These are phyloP conservation scores for Scortum barcoo DNA, from an alignment of 2,113 vertebrate genomes.

Conservation along the genomic window DNA sequence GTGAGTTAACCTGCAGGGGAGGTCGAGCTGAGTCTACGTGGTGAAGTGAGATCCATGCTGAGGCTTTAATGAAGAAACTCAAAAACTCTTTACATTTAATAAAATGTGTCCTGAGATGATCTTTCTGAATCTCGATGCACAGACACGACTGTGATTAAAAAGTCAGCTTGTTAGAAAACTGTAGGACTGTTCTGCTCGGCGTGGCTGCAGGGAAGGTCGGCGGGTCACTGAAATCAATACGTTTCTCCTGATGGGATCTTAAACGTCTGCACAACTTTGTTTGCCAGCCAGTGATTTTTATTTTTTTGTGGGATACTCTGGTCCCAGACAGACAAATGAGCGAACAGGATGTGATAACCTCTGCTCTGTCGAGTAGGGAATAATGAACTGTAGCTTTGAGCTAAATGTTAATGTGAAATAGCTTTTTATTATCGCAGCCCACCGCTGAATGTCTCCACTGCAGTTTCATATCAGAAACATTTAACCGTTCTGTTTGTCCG, in stretches of 20 bases:
- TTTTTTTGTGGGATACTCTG: neutral
- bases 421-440: neutral
- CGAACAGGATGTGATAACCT: neutral
- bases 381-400: neutral
- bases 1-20: conserved; percentile 47
- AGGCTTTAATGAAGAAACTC: too few relatives aligned
- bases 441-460: neutral
- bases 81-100: too few relatives aligned
- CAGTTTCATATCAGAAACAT: too few relatives aligned
- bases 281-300: neutral
- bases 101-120: too few relatives aligned
- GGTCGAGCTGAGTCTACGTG: neutral
- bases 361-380: neutral
- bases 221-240: neutral
- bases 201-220: neutral
- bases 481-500: too few relatives aligned
- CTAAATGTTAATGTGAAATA: neutral
- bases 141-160: too few relatives aligned
- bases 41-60: neutral
- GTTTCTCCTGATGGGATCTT: neutral
- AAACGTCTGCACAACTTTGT: neutral
- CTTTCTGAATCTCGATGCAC: too few relatives aligned
- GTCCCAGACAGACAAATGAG: neutral
- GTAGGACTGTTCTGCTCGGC: neutral
- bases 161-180: neutral